A percentile compares a stretch with the other conserved stretches of the same genome.
Conservation (phyloP, 2,797 vertebrate species). For the Amblyraja radiata region DNA sequence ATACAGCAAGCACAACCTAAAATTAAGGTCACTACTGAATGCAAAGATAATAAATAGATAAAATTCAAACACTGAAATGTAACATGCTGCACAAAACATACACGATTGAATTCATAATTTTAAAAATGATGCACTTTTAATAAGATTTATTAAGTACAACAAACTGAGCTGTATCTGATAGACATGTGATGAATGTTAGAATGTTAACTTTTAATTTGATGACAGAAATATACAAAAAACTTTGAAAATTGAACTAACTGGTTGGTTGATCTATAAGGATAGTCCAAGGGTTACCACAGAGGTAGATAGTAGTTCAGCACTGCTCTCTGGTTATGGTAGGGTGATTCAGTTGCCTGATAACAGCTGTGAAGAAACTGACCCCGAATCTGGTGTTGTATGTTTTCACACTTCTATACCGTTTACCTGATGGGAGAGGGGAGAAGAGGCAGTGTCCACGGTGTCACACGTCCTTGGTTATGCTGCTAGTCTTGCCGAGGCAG, state of each 20-base stretch:
- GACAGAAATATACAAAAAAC: neutral
- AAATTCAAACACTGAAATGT: neutral
- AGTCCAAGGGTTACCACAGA: too few relatives aligned
- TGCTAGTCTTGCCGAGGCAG: too few relatives aligned
- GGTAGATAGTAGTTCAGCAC: too few relatives aligned
- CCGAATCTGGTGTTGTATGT: too few relatives aligned
- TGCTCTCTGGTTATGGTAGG: too few relatives aligned
- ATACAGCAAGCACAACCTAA: neutral
- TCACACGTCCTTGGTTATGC: too few relatives aligned
- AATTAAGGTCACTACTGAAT: neutral
- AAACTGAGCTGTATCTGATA: neutral
- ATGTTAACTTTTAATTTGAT: neutral
- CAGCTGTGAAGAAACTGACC: too few relatives aligned
- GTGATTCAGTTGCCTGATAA: too few relatives aligned
- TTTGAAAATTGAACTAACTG: neutral
- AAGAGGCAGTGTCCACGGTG: too few relatives aligned
- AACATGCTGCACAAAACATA: neutral
- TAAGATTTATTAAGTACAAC: neutral
- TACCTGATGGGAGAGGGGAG: too few relatives aligned
- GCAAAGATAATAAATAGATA: neutral
- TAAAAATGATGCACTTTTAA: neutral
- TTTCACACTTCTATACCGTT: too few relatives aligned
- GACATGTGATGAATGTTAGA: neutral
- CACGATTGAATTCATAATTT: neutral
- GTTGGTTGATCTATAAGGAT: neutral